Conservation (phyloP, 2,113 vertebrate species). For the Junco hyemalis region DNA sequence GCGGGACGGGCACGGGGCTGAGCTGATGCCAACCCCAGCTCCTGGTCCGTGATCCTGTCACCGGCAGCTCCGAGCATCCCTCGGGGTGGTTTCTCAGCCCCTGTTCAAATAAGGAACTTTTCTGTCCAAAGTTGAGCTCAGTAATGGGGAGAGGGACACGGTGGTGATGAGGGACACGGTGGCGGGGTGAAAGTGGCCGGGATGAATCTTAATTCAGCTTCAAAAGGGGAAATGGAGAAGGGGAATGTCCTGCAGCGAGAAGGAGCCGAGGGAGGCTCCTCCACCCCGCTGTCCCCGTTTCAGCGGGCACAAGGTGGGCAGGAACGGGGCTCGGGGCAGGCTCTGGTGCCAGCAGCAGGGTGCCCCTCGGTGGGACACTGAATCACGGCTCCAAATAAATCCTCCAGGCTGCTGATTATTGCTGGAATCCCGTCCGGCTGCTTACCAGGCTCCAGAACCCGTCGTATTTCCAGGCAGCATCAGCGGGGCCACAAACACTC, state of each 20-base stretch:
- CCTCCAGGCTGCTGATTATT: background rate
- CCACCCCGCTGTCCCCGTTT: background rate
- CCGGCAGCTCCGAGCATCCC: background rate
- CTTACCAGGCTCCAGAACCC: background rate
- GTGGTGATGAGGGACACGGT: fast-evolving
- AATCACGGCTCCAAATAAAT: background rate
- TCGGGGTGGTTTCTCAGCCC: fast-evolving
- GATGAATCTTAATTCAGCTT: fast-evolving
- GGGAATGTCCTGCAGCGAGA: fast-evolving
- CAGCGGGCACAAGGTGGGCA: fast-evolving
- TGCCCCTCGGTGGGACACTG: background rate
- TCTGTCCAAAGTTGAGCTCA: fast-evolving
- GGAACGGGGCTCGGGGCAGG: fast-evolving
- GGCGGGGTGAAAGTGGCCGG: background rate
- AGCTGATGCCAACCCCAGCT: fast-evolving
- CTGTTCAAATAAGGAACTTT: fast-evolving
- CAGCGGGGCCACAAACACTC: fast-evolving
- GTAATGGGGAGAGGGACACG: background rate
- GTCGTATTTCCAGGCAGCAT: background rate
- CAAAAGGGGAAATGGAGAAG: background rate
- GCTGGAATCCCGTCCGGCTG: constrained; percentile 8
- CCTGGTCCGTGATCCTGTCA: fast-evolving
- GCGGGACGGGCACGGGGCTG: background rate
- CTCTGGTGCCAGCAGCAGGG: background rate
- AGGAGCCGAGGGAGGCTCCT: background rate